A percentile compares a stretch with the other conserved stretches of the same genome.
These are phyloP conservation scores for Drosophila longiperda DNA, from an alignment of 2,888 invertebrate genomes.

Conservation along the genomic window DNA sequence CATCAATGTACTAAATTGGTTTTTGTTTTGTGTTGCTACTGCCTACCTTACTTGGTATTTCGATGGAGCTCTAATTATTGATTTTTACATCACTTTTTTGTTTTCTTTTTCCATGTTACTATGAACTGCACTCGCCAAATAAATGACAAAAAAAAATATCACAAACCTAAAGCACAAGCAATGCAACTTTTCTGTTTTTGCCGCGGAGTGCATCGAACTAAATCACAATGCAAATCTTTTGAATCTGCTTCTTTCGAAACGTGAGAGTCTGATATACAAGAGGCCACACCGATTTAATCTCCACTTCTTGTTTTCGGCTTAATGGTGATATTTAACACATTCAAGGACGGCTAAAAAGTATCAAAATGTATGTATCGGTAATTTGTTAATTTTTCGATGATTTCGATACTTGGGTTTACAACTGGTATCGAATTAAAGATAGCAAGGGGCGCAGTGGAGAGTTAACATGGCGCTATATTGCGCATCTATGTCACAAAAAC, in stretches of 20 bases:
- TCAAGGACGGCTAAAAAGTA: conserved; percentile 9
- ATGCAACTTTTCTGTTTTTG: conserved; percentile 7
- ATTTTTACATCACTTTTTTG: conserved; percentile 61
- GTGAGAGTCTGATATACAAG: conserved; percentile 8
- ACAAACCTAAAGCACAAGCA: conserved; percentile 23
- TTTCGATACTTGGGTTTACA: conserved; percentile 13
- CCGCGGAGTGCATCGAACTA: conserved; percentile 6
- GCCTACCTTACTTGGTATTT: conserved; percentile 57
- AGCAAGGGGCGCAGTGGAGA: not conserved
- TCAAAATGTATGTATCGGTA: conserved; percentile 11
- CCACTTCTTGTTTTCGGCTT: conserved; percentile 32
- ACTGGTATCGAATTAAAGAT: not conserved
- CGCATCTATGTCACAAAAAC: not conserved
- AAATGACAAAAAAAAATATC: conserved; percentile 21
- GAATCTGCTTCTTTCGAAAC: conserved; percentile 4
- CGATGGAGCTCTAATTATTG: conserved; percentile 65
- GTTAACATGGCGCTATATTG: not conserved
- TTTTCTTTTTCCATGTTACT: conserved; percentile 26
- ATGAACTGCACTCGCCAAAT: conserved; percentile 32
- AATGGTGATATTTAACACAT: conserved; percentile 35
- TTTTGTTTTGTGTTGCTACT: conserved; percentile 25
- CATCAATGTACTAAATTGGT: conserved; percentile 4
- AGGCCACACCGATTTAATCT: conserved; percentile 29
- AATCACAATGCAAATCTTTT: conserved; percentile 2
- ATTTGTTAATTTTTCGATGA: not conserved